Percentiles rank a stretch among this genome's conserved stretches.
These are phyloP conservation scores for Sphaerophoria rueppellii DNA, from an alignment of 2,888 invertebrate genomes.

Conservation along the genomic window DNA sequence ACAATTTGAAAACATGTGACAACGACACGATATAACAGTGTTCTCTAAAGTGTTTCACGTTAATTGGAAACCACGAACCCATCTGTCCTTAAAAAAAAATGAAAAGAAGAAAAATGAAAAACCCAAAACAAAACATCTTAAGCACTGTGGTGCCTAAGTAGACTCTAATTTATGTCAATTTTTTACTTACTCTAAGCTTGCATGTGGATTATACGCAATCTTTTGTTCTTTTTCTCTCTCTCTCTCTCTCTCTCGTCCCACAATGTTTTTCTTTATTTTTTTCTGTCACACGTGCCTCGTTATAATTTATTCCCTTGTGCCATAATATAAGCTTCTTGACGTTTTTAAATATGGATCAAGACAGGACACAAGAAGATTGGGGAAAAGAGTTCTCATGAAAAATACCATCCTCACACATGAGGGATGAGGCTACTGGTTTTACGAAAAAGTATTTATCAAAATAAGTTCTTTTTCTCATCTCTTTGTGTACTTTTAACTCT, in stretches of 20 bases:
- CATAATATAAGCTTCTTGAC: slow-evolving; percentile 27
- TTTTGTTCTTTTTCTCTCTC: slow-evolving; percentile 1
- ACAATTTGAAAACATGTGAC: slow-evolving; percentile 31
- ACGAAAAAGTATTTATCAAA: slow-evolving; percentile 1
- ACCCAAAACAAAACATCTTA: neutral
- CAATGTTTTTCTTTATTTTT: neutral
- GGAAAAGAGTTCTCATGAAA: neutral
- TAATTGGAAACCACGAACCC: slow-evolving; percentile 40
- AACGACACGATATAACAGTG: slow-evolving; percentile 26
- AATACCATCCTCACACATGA: neutral
- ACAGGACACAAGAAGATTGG: neutral
- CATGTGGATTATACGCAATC: slow-evolving; percentile 3
- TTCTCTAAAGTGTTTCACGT: slow-evolving; percentile 15
- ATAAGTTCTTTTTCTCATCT: neutral
- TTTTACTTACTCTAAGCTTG: slow-evolving; percentile 8
- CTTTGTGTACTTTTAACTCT: neutral
- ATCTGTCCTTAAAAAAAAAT: slow-evolving; percentile 16
- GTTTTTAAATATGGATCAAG: slow-evolving; percentile 8
- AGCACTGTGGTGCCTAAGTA: slow-evolving; percentile 19
- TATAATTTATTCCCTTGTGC: slow-evolving; percentile 42
- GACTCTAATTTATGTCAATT: slow-evolving; percentile 41
- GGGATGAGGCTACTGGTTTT: neutral
- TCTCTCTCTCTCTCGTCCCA: slow-evolving; percentile 1
- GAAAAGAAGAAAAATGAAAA: neutral
- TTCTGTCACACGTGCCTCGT: slow-evolving; percentile 40